Evolutionary conservation across 2,797 vertebrate species (phyloP).

Genomic region (Podarcis lilfordi): DNA sequence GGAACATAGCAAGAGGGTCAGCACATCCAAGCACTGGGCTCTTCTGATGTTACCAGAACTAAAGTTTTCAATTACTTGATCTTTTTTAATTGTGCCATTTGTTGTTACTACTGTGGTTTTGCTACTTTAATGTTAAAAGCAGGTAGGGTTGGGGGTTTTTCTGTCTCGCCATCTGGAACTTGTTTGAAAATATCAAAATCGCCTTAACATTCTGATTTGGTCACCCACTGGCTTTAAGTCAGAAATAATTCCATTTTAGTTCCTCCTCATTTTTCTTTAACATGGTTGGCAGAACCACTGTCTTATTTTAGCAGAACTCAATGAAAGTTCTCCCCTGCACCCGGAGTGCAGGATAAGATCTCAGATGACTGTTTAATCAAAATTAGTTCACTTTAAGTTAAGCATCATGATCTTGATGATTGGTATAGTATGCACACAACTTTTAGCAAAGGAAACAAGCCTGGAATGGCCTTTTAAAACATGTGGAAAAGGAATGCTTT

Average conservation of each 20-base stretch:
- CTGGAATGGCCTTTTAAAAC: conserved; percentile 5
- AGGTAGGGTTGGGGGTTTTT: conserved; percentile 37
- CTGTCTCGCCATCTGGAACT: conserved; percentile 25
- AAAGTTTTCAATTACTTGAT: conserved; percentile 50
- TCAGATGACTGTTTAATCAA: background rate
- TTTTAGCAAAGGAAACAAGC: background rate
- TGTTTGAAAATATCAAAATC: conserved; percentile 37
- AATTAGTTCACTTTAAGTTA: background rate
- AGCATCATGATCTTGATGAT: background rate
- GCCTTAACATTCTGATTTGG: conserved; percentile 50
- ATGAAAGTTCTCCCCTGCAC: conserved; percentile 1
- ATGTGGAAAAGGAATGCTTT: background rate
- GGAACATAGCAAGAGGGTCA: conserved; percentile 23
- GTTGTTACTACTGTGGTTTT: conserved; percentile 61
- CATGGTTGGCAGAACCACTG: conserved; percentile 29
- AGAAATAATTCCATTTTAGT: conserved; percentile 35
- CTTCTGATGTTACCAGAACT: conserved; percentile 33
- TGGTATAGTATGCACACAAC: background rate
- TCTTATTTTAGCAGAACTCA: background rate
- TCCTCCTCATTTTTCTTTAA: conserved; percentile 27
- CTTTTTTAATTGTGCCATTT: conserved; percentile 56
- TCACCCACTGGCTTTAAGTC: conserved; percentile 60
- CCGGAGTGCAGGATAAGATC: background rate
- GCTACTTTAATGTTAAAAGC: conserved; percentile 59
- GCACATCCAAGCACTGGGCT: conserved; percentile 40